Evolutionary conservation across 2,888 invertebrate species (phyloP), one percentile per base, ranked within the genome.

Genomic region (Saturnia japonica): DNA sequence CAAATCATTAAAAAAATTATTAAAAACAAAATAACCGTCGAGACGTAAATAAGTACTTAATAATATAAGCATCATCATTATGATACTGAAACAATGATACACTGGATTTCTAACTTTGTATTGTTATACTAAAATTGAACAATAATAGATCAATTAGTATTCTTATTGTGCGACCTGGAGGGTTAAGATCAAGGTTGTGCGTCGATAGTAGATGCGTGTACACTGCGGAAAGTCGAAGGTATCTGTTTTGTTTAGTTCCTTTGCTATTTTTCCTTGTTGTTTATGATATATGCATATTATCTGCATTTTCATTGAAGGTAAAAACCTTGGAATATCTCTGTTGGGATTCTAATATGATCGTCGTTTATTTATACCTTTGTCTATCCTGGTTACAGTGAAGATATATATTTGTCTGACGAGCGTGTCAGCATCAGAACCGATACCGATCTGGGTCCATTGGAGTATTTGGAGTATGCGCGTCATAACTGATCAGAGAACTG

Each of bases 61-160:
- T 54, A 54, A 54, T 22, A 54, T n/a, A 1, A 51, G 43, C 9
- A 8, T 43, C 12, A 34, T 34, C 16, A 47, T 16, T 25, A 25
- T 25, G 11, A 60, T 19, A 40, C 4, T 64, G 9, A 40, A 64
- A 64, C 64, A 64, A 64, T 64, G n/a, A 40, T 64, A 2, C 34
- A 40, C 6, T 64, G 40, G 1, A 14, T 64, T 3, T 64, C 0
- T 40, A 64, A 40, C 19, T 19, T 40, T 22, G 40, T 22, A 64
- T 64, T 64, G 64, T 64, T 40, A 6, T 9, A n/a, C 4, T n/a
- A 1, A 6, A 25, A 64, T 64, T 34, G 22, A 64, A 40, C 40
- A 28, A 9, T 60, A 64, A 64, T 64, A n/a, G n/a, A 11, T 40
- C 40, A n/a, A 64, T 64, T 64, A 40, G 64, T 64, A 64, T 64